phyloP scores from a whole-genome alignment of 2,888 invertebrate species.

The Drosophila barbarae region DNA sequence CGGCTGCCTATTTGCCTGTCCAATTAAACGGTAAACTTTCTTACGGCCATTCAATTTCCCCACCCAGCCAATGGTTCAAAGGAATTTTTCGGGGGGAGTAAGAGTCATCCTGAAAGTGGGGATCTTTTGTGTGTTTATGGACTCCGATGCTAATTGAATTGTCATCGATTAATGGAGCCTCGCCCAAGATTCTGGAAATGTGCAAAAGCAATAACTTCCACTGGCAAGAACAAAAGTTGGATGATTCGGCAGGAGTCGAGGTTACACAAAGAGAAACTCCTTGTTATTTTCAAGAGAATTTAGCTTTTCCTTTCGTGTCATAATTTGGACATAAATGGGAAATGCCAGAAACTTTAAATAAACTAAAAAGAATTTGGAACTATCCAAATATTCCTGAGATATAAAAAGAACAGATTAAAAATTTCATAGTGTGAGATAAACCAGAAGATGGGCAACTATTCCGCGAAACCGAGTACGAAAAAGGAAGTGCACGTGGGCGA shows the following conservation, averaged over 20 bases:
- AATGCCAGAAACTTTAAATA: neutral
- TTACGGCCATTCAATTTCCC: slow-evolving; percentile 50
- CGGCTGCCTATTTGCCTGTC: slow-evolving; percentile 49
- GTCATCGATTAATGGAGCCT: slow-evolving; percentile 36
- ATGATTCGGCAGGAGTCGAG: slow-evolving; percentile 7
- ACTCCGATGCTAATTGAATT: slow-evolving; percentile 39
- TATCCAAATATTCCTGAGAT: neutral
- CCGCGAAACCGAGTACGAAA: slow-evolving; percentile 11
- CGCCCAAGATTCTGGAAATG: slow-evolving; percentile 15
- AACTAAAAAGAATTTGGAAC: neutral
- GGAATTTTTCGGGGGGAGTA: slow-evolving; percentile 6
- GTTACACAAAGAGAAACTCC: neutral
- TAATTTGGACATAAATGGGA: neutral
- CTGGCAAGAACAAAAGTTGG: neutral
- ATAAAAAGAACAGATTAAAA: neutral
- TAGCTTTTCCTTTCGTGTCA: neutral
- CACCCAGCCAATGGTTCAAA: slow-evolving; percentile 16
- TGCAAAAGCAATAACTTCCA: slow-evolving; percentile 29
- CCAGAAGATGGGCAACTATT: slow-evolving; percentile 17
- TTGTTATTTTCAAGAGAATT: neutral
- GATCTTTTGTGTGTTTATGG: slow-evolving; percentile 31
- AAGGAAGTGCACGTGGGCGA: slow-evolving; percentile 13
- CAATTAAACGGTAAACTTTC: slow-evolving; percentile 64
- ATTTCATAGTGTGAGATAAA: neutral
- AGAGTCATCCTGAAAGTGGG: slow-evolving; percentile 5